phyloP scores from a whole-genome alignment of 2,113 vertebrate genomes.

The Coturnix japonica region DNA sequence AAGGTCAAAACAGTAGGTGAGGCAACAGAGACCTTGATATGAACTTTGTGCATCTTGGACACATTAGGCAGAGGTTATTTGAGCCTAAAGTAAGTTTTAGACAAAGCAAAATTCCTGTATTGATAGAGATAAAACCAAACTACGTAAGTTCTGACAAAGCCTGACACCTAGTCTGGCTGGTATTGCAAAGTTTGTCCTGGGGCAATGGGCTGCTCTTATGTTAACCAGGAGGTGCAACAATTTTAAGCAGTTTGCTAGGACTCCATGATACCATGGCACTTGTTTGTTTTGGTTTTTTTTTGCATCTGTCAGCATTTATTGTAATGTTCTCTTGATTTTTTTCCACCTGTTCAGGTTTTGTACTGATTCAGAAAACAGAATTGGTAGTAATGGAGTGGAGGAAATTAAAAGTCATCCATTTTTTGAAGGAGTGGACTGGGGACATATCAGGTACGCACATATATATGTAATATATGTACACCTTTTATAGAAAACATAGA shows the following conservation, averaged over 20 bases:
- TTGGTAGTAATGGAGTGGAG: constrained; percentile 91
- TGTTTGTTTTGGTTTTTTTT: not conserved
- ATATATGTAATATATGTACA: not conserved
- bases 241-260: not conserved
- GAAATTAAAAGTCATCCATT: constrained; percentile 94
- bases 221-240: not conserved
- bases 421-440: constrained; percentile 98
- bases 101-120: not conserved
- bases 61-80: no score
- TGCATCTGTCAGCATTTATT: not conserved
- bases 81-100: not conserved
- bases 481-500: not conserved
- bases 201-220: not conserved
- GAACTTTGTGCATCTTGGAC: no score
- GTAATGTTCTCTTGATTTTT: not conserved
- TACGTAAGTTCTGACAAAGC: not conserved
- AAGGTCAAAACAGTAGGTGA: no score
- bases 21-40: no score
- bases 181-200: not conserved
- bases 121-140: not conserved
- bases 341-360: constrained; percentile 84
- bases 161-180: not conserved
- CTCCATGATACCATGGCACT: not conserved
- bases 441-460: constrained; percentile 91
- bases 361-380: constrained; percentile 91